Evolutionary conservation across 1,140 invertebrate species (phyloP), one percentile per base, ranked within the genome.

Genomic region (Latrodectus geometricus): DNA sequence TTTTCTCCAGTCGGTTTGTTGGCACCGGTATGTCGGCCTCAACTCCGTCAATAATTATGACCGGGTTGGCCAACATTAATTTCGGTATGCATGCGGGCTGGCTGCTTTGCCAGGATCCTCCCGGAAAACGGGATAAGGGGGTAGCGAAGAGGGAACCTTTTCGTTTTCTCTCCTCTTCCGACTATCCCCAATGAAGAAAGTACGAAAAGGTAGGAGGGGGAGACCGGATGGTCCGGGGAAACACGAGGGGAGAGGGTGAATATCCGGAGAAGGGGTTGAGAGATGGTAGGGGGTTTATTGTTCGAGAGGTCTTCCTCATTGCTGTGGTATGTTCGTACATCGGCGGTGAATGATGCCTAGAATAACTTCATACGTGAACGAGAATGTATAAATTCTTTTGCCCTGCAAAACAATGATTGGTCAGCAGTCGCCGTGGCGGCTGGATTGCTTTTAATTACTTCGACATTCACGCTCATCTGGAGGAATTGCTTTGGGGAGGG

Each of bases 41-140:
- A 74, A 83, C 80, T 83, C 80, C 80, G 80, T 83, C 80, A 83
- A 83, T 83, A 83, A 83, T 83, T 83, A 83, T 83, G 72, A 83
- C 80, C 80, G 70, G 52, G 80, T 83, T 83, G 80, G 80, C 80
- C 80, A 83, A 83, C 80, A 83, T 83, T 83, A 83, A 83, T 83
- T 83, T 74, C 80, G 80, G 80, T 83, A 83, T 83, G 80, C 80
- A 74, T 80, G 49, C 78, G 54, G 35, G 35, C 35, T 35, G 35
- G 35, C 35, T 52, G 52, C 52, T 21, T 12, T 14, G 72, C 54
- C 21, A 68, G 77, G 77, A 66, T 61, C 70, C 80, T 68, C 20
- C 70, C 80, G 70, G 80, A 83, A 83, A 54, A 54, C 35, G 66
- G 21, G 14, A 9, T 21, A 20, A 8, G 8, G n/a, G 52, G 8